phyloP scores from a whole-genome alignment of 2,797 vertebrate genomes.

The Nyctibius grandis region DNA sequence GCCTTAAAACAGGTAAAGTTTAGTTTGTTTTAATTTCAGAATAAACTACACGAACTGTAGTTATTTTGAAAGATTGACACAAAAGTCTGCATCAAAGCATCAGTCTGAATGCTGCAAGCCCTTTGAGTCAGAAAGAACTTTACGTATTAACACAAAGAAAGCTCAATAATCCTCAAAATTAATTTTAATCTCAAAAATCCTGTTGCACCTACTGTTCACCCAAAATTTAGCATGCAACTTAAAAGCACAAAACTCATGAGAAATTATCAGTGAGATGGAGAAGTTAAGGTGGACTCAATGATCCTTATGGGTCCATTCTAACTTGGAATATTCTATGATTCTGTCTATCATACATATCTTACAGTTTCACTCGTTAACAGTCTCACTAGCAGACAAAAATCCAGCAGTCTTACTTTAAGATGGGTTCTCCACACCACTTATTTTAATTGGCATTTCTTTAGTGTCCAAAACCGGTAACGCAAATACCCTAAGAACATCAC shows the following conservation, averaged over 20 bases:
- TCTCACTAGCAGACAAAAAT: background rate
- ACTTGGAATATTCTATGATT: background rate
- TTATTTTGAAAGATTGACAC: background rate
- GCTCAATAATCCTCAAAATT: background rate
- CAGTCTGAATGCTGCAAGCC: background rate
- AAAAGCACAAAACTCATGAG: background rate
- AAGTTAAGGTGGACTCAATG: background rate
- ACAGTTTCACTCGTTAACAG: background rate
- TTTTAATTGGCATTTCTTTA: background rate
- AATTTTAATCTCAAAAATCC: background rate
- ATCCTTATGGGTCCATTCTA: background rate
- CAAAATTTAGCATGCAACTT: background rate
- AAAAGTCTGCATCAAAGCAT: background rate
- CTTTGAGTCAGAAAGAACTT: background rate
- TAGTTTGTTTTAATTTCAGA: background rate
- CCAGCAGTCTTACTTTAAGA: background rate
- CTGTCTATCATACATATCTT: accelerated
- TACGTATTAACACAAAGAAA: background rate
- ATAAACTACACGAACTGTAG: background rate
- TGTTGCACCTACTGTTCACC: background rate
- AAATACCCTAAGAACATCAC: background rate
- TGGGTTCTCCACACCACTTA: background rate
- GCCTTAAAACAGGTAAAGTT: background rate
- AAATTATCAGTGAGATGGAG: background rate
- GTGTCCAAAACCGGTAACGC: background rate